phyloP scores from a whole-genome alignment of 2,888 invertebrate genomes.

The Psylliodes chrysocephalus region DNA sequence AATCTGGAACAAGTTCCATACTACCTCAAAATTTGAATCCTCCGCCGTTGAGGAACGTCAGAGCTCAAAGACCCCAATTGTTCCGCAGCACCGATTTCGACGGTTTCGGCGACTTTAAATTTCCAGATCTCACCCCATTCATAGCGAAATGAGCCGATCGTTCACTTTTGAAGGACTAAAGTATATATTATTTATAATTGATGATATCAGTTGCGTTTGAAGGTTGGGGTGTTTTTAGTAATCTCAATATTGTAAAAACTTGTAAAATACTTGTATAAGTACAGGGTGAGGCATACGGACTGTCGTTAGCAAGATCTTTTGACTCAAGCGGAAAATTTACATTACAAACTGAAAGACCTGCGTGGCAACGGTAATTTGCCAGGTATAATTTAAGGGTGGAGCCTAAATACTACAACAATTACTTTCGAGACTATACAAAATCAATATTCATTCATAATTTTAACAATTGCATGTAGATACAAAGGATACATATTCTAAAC shows the following conservation, averaged over 20 bases:
- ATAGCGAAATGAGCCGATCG: conserved; percentile 60
- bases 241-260: not conserved
- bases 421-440: too few species aligned
- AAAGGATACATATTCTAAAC: too few species aligned
- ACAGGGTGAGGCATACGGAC: too few species aligned
- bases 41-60: conserved; percentile 55
- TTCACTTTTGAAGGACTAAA: conserved; percentile 7
- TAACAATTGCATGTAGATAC: too few species aligned
- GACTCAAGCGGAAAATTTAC: too few species aligned
- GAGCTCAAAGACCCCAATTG: conserved; percentile 46
- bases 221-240: conserved; percentile 1
- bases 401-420: too few species aligned
- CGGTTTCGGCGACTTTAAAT: conserved; percentile 73
- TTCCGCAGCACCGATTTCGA: conserved; percentile 56
- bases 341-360: too few species aligned
- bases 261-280: too few species aligned
- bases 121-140: conserved; percentile 81
- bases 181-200: conserved; percentile 37
- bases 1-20: conserved; percentile 57
- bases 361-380: too few species aligned
- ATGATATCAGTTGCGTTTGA: not conserved
- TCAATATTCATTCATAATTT: too few species aligned
- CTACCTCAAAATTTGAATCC: conserved; percentile 57
- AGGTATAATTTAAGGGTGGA: too few species aligned
- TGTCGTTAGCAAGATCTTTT: too few species aligned